Conservation (phyloP, 1,140 invertebrate genomes). For the Chironomus tepperi region DNA sequence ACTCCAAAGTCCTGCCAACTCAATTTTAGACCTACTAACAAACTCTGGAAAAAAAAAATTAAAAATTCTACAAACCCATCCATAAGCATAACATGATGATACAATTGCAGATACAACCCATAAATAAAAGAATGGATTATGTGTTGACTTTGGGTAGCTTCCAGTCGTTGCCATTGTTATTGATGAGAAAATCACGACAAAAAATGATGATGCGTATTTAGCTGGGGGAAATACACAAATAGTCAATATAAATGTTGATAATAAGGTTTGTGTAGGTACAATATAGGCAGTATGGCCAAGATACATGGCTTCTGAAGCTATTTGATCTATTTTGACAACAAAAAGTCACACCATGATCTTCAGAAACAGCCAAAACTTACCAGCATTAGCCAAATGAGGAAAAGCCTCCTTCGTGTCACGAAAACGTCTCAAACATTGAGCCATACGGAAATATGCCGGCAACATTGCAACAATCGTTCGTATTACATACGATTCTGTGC, state of each 20-base stretch:
- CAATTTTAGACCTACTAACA: slow-evolving; percentile 42
- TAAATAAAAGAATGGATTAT: slow-evolving; percentile 74
- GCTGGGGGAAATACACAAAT: too few species aligned
- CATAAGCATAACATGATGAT: slow-evolving; percentile 80
- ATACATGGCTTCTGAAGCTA: too few species aligned
- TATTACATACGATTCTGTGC: slow-evolving; percentile 50
- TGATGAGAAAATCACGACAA: slow-evolving; percentile 39
- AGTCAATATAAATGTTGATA: too few species aligned
- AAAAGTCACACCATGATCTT: too few species aligned
- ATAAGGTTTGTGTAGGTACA: too few species aligned
- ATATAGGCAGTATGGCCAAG: too few species aligned
- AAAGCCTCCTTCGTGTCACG: slow-evolving; percentile 80
- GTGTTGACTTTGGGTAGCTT: slow-evolving; percentile 47
- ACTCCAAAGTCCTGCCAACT: too few species aligned
- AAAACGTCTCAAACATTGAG: slow-evolving; percentile 93
- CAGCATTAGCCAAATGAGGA: slow-evolving; percentile 95
- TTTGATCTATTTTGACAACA: too few species aligned
- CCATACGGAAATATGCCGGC: slow-evolving; percentile 95
- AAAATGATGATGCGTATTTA: slow-evolving; percentile 41
- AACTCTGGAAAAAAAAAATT: not conserved
- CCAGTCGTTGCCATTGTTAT: slow-evolving; percentile 39
- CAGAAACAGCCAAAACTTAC: too few species aligned
- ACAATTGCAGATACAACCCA: slow-evolving; percentile 68
- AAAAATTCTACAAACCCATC: slow-evolving; percentile 29
- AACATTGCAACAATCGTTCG: slow-evolving; percentile 79